Evolutionary conservation across 2,113 vertebrate genomes (phyloP).

Genomic region (Microtus montanus): DNA sequence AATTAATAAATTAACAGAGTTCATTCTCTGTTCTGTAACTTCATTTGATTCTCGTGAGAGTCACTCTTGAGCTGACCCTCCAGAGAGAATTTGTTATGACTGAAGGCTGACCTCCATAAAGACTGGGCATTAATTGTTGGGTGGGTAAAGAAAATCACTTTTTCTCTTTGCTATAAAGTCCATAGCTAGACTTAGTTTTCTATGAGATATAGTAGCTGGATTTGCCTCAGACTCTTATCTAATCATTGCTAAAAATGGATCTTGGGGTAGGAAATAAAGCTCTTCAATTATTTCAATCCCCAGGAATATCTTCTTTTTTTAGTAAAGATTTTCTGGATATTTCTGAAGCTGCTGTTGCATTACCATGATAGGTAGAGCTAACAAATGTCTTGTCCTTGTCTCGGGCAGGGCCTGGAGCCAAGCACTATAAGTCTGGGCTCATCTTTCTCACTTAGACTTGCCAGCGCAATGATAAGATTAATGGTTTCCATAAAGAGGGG

Average conservation of each 20-base stretch:
- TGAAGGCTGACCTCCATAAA: background rate
- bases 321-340: background rate
- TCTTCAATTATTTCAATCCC: slow-evolving; percentile 21
- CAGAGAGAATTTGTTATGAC: background rate
- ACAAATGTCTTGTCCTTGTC: slow-evolving; percentile 47
- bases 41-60: background rate
- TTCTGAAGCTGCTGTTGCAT: background rate
- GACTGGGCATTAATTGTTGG: background rate
- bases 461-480: slow-evolving; percentile 67
- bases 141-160: background rate
- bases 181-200: background rate
- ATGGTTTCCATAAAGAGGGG: slow-evolving; percentile 63
- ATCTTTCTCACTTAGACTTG: slow-evolving; percentile 47
- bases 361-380: slow-evolving; percentile 20
- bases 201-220: background rate
- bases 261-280: background rate
- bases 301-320: background rate
- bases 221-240: background rate
- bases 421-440: slow-evolving; percentile 61
- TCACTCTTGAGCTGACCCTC: background rate
- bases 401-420: slow-evolving; percentile 42
- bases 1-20: background rate
- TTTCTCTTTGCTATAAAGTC: background rate
- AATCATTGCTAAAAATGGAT: background rate
- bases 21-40: background rate